A percentile compares a stretch with the other conserved stretches of the same genome.
phyloP scores from a whole-genome alignment of 2,888 invertebrate species.

The Cheilosia impressa region DNA sequence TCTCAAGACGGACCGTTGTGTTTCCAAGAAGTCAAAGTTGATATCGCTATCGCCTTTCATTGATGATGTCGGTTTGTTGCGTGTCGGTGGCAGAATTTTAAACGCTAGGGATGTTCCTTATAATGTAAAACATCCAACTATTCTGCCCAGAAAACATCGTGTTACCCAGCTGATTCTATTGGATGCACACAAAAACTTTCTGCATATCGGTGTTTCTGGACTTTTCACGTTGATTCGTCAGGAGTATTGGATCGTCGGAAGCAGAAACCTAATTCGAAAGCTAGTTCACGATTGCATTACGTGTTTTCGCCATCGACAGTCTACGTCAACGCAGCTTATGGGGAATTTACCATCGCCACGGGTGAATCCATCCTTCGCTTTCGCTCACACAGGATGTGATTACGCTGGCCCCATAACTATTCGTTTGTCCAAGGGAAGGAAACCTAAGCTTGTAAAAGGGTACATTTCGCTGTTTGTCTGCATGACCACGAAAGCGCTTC shows the following conservation, averaged over 20 bases:
- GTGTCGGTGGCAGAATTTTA: constrained; percentile 26
- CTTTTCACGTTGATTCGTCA: constrained; percentile 22
- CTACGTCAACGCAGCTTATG: too few species aligned
- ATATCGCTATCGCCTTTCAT: constrained; percentile 20
- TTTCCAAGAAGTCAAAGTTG: background rate
- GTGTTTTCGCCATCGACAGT: too few species aligned
- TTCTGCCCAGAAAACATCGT: constrained; percentile 27
- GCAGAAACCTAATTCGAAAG: constrained; percentile 41
- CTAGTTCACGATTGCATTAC: too few species aligned
- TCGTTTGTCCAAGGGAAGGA: constrained; percentile 26
- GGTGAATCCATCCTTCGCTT: too few species aligned
- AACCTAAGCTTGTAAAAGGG: constrained; percentile 33
- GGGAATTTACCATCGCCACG: too few species aligned
- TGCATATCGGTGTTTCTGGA: constrained; percentile 9
- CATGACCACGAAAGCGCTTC: constrained; percentile 53
- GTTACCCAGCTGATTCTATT: constrained; percentile 16
- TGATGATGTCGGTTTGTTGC: constrained; percentile 30
- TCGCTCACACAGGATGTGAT: constrained; percentile 38
- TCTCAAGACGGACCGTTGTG: too few species aligned
- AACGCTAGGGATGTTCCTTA: constrained; percentile 30
- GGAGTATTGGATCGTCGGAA: constrained; percentile 21
- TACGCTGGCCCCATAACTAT: constrained; percentile 48
- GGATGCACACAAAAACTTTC: constrained; percentile 17
- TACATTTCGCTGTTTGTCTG: constrained; percentile 61
- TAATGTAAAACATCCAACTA: constrained; percentile 23